These are phyloP conservation scores for Agelas oroides DNA, from an alignment of 37 sponge, comb jelly and placozoan species.

Conservation along the genomic window DNA sequence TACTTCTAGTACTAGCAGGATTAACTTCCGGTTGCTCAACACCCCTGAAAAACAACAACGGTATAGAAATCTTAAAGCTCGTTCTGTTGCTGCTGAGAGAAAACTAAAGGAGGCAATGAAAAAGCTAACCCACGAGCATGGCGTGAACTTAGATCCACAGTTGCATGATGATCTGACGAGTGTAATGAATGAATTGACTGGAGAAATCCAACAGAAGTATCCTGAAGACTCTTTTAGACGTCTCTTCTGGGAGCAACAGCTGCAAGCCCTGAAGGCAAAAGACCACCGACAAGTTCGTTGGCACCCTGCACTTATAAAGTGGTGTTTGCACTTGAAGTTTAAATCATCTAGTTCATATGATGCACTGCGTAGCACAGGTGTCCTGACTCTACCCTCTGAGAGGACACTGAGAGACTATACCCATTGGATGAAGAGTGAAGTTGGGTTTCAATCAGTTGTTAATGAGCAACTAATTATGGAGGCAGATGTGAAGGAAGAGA, in stretches of 20 bases:
- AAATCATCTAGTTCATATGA: constrained; percentile 38
- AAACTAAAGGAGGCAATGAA: constrained; percentile 24
- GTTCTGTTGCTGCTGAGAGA: constrained; percentile 16
- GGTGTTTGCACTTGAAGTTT: constrained; percentile 58
- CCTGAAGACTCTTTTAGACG: constrained; percentile 49
- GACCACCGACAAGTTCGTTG: constrained; percentile 46
- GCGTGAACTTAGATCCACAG: constrained; percentile 18
- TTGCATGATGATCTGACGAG: constrained; percentile 41
- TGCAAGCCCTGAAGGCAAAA: constrained; percentile 36
- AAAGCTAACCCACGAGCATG: constrained; percentile 29
- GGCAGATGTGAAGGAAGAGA: constrained; percentile 20
- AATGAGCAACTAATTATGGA: constrained; percentile 41
- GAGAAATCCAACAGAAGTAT: constrained; percentile 25
- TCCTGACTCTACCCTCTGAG: constrained; percentile 49
- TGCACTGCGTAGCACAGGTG: constrained; percentile 48
- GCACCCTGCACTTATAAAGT: constrained; percentile 61
- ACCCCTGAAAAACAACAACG: constrained; percentile 35
- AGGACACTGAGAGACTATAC: constrained; percentile 40
- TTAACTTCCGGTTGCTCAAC: constrained; percentile 43
- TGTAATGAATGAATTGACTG: constrained; percentile 33
- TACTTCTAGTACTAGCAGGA: constrained; percentile 30
- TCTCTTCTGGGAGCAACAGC: constrained; percentile 66
- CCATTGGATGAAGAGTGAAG: neutral
- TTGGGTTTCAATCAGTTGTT: constrained; percentile 37
- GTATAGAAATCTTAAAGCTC: constrained; percentile 16